Conservation (phyloP, 2,888 invertebrate genomes). For the Priocnemis perturbator region DNA sequence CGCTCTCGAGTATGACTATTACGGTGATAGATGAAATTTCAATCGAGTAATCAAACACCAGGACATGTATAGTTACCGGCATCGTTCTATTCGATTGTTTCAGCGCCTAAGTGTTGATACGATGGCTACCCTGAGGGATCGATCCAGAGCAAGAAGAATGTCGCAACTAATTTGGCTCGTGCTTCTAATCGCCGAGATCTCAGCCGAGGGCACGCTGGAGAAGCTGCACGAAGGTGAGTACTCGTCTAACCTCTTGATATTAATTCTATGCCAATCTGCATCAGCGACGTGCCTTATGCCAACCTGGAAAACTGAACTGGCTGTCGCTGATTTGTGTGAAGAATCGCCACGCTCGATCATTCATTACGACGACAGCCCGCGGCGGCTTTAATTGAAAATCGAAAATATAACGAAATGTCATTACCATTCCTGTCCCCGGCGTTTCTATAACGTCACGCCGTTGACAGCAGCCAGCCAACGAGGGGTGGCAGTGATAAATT, state of each 20-base stretch:
- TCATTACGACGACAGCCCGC: neutral
- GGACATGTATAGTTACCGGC: too few species aligned
- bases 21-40: too few species aligned
- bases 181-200: slow-evolving; percentile 58
- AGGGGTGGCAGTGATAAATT: slow-evolving; percentile 48
- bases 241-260: neutral
- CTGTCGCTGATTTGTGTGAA: neutral
- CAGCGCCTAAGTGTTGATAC: slow-evolving; percentile 20
- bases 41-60: too few species aligned
- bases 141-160: slow-evolving; percentile 60
- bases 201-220: slow-evolving; percentile 69
- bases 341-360: neutral
- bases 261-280: neutral
- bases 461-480: slow-evolving; percentile 23
- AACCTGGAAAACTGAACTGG: neutral
- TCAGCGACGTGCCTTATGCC: neutral
- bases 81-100: too few species aligned
- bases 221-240: slow-evolving; percentile 72
- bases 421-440: slow-evolving; percentile 32
- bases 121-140: slow-evolving; percentile 67
- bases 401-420: slow-evolving; percentile 44
- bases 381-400: slow-evolving; percentile 24
- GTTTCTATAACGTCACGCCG: slow-evolving; percentile 30
- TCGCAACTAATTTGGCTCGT: slow-evolving; percentile 58
- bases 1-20: too few species aligned